Evolutionary conservation across 2,888 invertebrate species (phyloP).

Genomic region (Cephonodes hylas): DNA sequence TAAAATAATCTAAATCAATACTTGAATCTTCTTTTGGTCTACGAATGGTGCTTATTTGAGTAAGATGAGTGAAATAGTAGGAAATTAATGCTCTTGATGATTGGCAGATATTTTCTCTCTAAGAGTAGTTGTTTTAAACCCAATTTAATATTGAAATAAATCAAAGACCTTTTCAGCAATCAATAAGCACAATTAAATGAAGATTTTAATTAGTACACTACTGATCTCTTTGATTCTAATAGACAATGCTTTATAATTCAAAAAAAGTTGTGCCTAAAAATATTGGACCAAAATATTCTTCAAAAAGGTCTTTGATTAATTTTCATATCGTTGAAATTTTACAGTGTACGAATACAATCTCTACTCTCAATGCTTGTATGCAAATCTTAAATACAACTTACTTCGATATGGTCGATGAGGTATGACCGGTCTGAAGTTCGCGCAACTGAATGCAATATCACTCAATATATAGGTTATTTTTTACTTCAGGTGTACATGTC

Average conservation of each 20-base stretch:
- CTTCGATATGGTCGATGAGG: no score
- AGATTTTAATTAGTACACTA: no score
- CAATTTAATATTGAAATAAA: background rate
- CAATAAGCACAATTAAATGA: no score
- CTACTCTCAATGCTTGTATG: background rate
- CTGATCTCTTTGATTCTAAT: no score
- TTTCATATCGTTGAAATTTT: background rate
- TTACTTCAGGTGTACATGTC: no score
- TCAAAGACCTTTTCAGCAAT: no score
- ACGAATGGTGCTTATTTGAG: slow-evolving; percentile 35
- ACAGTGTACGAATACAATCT: background rate
- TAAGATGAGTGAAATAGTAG: slow-evolving; percentile 1
- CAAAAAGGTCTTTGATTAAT: background rate
- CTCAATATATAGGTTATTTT: no score
- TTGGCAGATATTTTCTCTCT: background rate
- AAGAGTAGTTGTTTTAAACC: background rate
- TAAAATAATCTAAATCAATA: background rate
- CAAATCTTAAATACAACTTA: background rate
- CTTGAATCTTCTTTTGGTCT: slow-evolving; percentile 24
- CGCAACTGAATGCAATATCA: no score
- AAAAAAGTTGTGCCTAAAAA: background rate
- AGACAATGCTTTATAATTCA: no score
- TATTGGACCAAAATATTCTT: background rate
- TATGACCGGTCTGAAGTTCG: no score
- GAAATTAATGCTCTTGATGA: background rate